A percentile compares a stretch with the other conserved stretches of the same genome.
These are phyloP conservation scores for Balearica regulorum DNA, from an alignment of 2,797 vertebrate species.

Conservation along the genomic window DNA sequence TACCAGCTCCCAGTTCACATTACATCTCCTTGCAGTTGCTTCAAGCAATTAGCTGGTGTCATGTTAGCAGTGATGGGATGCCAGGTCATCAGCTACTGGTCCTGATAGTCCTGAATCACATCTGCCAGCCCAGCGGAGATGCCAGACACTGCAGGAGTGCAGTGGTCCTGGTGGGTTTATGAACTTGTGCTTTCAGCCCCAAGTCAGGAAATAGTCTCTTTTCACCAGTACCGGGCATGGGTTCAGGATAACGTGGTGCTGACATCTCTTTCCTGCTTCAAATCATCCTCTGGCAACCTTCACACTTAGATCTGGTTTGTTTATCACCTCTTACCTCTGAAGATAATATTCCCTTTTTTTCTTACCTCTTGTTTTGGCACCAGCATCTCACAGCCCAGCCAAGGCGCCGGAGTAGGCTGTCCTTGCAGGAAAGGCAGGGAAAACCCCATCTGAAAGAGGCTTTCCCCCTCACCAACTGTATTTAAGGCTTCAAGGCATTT, in stretches of 20 bases:
- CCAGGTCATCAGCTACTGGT: not conserved
- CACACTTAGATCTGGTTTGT: not conserved
- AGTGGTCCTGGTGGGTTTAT: not conserved
- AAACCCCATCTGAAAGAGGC: not conserved
- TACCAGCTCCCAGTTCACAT: not conserved
- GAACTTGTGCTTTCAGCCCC: not conserved
- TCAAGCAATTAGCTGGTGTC: not conserved
- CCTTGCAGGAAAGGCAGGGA: not conserved
- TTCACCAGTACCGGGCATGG: accelerated
- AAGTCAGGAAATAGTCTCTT: not conserved
- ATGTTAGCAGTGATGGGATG: not conserved
- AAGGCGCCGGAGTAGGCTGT: not conserved
- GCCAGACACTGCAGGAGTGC: not conserved
- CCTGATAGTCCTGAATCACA: not conserved
- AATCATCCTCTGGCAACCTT: not conserved
- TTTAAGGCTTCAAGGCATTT: not conserved
- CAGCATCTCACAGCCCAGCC: not conserved
- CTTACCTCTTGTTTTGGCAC: not conserved
- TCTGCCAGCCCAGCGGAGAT: not conserved
- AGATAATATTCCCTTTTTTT: not conserved
- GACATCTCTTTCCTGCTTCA: not conserved
- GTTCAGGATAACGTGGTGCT: not conserved
- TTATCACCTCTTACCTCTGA: not conserved
- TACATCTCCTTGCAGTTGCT: not conserved
- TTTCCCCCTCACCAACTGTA: not conserved